Base-by-base conservation (phyloP, 1,140 invertebrate species). In the Philaenus spumarius region DNA sequence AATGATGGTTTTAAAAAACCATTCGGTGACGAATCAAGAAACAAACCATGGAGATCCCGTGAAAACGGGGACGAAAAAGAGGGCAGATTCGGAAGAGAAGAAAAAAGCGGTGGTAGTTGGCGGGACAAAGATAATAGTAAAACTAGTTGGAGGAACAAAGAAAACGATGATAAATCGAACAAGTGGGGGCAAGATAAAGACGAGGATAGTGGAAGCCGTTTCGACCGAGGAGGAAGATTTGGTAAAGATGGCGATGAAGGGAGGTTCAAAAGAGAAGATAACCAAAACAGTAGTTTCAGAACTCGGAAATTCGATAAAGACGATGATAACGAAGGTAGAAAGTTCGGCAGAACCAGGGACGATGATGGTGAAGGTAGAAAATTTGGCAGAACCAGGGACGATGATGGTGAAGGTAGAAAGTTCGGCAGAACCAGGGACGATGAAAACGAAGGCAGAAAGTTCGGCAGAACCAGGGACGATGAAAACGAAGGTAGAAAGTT, bases 251-350 rank as follows among this genome's bases (percentile, higher is more conserved):
- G 42, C 12, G 55, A 42, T 12, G 55, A 37, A 12, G 59, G 67
- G 43, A 50, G 55, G 19, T 54, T 37, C 12, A 58, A 60, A 7
- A 61, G 64, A 55, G 57, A 57, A 19, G 62, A 52, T 11, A 69
- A 58, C 17, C 7, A 39, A 7, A 19, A 34, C 11, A 5, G 34
- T 14, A 47, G 43, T 22, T 30, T 40, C 48, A 58, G 11, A 55
- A 23, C 30, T 15, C 12, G 15, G 30, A 35, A 37, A 15, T 11
- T 37, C 6, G 47, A 11, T 12, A 22, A 6, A 30, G 14, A 37
- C 35, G 24, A 22, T 30, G 56, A 50, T n/a, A n/a, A n/a, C n/a
- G n/a, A n/a, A n/a, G n/a, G n/a, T n/a, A n/a, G n/a, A n/a, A n/a
- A n/a, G n/a, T n/a, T n/a, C n/a, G n/a, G n/a, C n/a, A n/a, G n/a